Conservation (phyloP, 2,113 vertebrate species). For the Nothoprocta perdicaria region DNA sequence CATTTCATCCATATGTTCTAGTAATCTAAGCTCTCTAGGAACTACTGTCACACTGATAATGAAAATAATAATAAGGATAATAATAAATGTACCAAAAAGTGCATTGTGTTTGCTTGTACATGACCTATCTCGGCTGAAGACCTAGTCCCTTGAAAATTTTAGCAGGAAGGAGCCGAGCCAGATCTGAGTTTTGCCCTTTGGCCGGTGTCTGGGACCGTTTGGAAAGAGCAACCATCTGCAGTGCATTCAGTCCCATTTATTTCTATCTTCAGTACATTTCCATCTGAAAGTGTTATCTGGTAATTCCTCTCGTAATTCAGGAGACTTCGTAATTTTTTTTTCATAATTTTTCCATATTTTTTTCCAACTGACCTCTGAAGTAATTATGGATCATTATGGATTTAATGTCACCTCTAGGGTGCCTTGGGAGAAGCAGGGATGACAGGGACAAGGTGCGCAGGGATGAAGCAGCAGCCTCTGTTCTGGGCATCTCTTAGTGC, state of each 20-base stretch:
- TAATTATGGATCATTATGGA: not conserved
- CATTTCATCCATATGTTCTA: not conserved
- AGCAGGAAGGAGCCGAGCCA: not conserved
- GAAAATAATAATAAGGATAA: not conserved
- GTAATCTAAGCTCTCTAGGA: not conserved
- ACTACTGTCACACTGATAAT: not conserved
- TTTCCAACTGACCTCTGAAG: not conserved
- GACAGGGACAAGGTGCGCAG: not conserved
- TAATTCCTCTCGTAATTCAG: not conserved
- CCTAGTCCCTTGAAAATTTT: not conserved
- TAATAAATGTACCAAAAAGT: not conserved
- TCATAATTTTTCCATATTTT: not conserved
- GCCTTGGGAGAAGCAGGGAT: not conserved
- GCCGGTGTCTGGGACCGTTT: not conserved
- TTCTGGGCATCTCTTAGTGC: not conserved
- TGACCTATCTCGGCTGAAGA: not conserved
- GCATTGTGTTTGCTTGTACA: not conserved
- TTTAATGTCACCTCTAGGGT: not conserved
- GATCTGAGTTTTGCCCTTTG: not conserved
- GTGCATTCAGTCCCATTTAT: rapidly evolving
- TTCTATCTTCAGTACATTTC: not conserved
- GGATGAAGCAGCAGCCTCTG: not conserved
- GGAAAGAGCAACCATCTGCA: not conserved
- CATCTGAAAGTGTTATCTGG: not conserved
- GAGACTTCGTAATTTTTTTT: not conserved